Percentiles rank a stretch among this genome's conserved stretches.
These are phyloP conservation scores for Lagopus muta DNA, from an alignment of 2,113 vertebrate species.

Conservation along the genomic window DNA sequence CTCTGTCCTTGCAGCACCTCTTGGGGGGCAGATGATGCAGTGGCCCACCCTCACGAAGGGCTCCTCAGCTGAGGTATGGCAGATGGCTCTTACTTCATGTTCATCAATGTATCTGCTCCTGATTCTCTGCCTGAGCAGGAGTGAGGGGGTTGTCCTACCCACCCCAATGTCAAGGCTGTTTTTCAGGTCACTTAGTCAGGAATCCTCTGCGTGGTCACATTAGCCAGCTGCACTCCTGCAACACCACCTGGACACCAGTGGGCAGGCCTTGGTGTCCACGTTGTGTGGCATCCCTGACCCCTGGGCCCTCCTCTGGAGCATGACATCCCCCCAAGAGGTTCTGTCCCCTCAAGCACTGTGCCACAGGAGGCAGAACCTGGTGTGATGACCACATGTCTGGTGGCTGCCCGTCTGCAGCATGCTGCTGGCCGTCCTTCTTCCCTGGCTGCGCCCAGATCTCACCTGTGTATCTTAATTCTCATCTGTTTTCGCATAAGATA, in stretches of 20 bases:
- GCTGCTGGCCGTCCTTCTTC: conserved; percentile 10
- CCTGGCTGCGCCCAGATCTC: conserved; percentile 29
- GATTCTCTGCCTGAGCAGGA: not conserved
- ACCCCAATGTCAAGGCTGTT: not conserved
- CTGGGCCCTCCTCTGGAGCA: fast-evolving
- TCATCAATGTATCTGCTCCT: not conserved
- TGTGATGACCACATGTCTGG: not conserved
- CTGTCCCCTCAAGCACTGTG: fast-evolving
- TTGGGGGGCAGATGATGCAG: not conserved
- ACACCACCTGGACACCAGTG: not conserved
- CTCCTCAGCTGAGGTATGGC: not conserved
- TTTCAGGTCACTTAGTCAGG: not conserved
- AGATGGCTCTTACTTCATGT: fast-evolving
- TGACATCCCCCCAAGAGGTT: not conserved
- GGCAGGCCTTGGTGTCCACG: fast-evolving
- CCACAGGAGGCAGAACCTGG: not conserved
- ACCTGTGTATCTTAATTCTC: conserved; percentile 70
- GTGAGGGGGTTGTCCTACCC: not conserved
- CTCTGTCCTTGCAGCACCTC: not conserved
- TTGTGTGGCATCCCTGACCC: fast-evolving
- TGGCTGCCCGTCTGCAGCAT: not conserved
- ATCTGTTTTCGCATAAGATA: conserved; percentile 71
- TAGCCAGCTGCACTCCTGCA: not conserved
- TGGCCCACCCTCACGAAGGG: not conserved
- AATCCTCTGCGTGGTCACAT: not conserved